Evolutionary conservation across 2,797 vertebrate genomes (phyloP), one percentile per base, ranked within the genome.

Genomic region (Xiphophorus birchmanni): DNA sequence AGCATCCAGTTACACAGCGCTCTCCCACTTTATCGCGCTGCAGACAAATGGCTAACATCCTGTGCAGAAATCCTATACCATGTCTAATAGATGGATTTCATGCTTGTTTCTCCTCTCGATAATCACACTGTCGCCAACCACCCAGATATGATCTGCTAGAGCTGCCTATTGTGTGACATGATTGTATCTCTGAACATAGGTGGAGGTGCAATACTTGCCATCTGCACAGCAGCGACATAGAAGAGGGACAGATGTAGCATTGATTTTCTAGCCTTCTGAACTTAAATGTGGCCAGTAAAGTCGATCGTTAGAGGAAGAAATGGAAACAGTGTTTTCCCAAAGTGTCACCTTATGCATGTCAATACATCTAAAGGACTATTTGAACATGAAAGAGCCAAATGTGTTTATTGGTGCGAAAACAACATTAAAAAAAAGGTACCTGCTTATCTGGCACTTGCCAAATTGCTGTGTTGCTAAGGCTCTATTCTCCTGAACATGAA

Each of bases 401-500:
- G 35, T 80, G 42, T 67, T 78, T 44, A 81, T 80, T 67, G 56
- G 82, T 29, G 26, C n/a, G 23, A 80, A 83, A 79, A 76, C 56
- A 82, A 71, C 23, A 71, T 12, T 2, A 23, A 75, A 35, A 35
- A 56, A 82, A 23, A 13, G 15, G n/a, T 4, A 73, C 75, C 26
- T 79, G 74, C 32, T 89, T 47, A 75, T 81, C 48, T 79, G 47
- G 37, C 67, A 60, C 84, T 79, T 82, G 85, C 88, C 60, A 89
- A 86, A 80, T 76, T 80, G 40, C 82, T 42, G 32, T 35, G 82
- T 90, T 90, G 82, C 89, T 84, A 83, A 73, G 91, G 80, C 81
- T 80, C 85, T 54, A 56, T 88, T 87, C 80, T 86, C 4, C 63
- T n/a, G 15, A 75, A 78, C 65, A 78, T 83, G 54, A 82, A 78